Conservation (phyloP, 2,888 invertebrate genomes). For the Lycocerus yunnanus region DNA sequence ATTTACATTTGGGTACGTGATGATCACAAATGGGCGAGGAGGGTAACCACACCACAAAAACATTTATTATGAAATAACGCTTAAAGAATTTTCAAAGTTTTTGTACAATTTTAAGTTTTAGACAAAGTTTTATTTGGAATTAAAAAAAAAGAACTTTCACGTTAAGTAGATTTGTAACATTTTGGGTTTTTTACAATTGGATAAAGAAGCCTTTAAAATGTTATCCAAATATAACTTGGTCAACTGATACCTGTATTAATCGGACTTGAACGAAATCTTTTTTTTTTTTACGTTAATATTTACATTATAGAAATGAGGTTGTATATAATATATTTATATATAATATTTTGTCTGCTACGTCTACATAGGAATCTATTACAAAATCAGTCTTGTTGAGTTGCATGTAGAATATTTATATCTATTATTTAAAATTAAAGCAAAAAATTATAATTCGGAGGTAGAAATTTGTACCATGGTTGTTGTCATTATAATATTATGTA, state of each 20-base stretch:
- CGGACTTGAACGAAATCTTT: constrained; percentile 9
- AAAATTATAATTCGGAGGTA: constrained; percentile 47
- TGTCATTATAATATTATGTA: constrained; percentile 9
- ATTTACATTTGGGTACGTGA: constrained; percentile 41
- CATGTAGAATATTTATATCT: constrained; percentile 24
- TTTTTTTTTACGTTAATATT: constrained; percentile 17
- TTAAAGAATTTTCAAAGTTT: constrained; percentile 28
- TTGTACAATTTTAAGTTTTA: constrained; percentile 13
- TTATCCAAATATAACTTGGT: constrained; percentile 6
- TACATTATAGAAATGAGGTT: constrained; percentile 24
- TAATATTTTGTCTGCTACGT: constrained; percentile 27
- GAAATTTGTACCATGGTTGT: constrained; percentile 42
- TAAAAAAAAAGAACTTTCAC: not conserved
- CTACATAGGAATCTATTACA: constrained; percentile 51
- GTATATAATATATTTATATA: constrained; percentile 30
- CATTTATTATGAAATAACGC: constrained; percentile 32
- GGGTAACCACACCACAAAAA: constrained; percentile 33
- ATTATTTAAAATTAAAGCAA: constrained; percentile 27
- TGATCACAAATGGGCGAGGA: constrained; percentile 44
- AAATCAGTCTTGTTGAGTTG: constrained; percentile 57
- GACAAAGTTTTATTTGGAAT: constrained; percentile 13
- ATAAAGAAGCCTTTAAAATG: not conserved
- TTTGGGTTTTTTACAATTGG: not conserved
- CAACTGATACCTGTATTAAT: constrained; percentile 24
- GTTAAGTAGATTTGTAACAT: constrained; percentile 1